Percentiles rank a stretch among this genome's conserved stretches.
Evolutionary conservation across 2,888 invertebrate species (phyloP).

Genomic region (Drosophila siamana): DNA sequence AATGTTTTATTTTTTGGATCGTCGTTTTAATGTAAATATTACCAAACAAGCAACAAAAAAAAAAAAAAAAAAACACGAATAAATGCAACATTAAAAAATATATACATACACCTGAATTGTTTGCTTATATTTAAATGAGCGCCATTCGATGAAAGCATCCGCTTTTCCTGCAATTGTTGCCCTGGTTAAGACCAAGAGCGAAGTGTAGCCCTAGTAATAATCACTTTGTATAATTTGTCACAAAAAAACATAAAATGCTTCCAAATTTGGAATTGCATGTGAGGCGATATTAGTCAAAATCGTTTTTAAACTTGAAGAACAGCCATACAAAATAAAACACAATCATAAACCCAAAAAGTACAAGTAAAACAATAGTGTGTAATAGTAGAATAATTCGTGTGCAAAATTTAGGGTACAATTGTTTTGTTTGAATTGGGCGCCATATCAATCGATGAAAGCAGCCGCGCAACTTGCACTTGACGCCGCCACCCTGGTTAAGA

Average conservation of each 20-base stretch:
- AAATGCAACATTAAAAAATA: neutral
- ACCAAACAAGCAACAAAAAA: too few species aligned
- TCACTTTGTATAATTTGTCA: neutral
- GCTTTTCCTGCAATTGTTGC: too few species aligned
- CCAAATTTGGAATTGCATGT: neutral
- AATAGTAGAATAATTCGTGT: conserved; percentile 21
- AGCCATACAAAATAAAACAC: neutral
- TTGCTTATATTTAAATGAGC: too few species aligned
- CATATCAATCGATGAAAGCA: neutral
- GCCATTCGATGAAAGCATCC: too few species aligned
- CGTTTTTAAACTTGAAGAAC: too few species aligned
- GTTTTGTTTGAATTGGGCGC: conserved; percentile 8
- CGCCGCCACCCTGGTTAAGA: conserved; percentile 24
- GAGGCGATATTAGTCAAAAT: conserved; percentile 38
- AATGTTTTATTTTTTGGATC: neutral
- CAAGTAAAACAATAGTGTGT: conserved; percentile 22
- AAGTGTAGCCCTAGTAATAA: too few species aligned
- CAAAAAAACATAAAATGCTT: too few species aligned
- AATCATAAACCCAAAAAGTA: neutral
- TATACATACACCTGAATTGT: too few species aligned
- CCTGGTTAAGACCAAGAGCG: too few species aligned
- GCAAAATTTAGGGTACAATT: conserved; percentile 36
- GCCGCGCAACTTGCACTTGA: neutral
- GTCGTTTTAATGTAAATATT: neutral
- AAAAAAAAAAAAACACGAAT: too few species aligned